Conservation (phyloP, 2,113 vertebrate genomes). For the Rhinolophus sinicus region DNA sequence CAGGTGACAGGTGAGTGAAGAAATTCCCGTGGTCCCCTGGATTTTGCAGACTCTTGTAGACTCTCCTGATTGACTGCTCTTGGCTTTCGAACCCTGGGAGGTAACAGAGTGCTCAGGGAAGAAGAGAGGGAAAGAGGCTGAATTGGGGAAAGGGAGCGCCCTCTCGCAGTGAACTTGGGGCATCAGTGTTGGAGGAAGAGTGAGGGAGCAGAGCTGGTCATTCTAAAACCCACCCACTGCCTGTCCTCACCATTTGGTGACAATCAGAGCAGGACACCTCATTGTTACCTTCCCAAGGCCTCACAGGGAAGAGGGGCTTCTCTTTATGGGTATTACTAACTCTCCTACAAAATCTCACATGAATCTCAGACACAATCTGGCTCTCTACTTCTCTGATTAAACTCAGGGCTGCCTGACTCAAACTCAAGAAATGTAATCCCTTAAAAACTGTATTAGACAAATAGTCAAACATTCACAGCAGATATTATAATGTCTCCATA, state of each 20-base stretch:
- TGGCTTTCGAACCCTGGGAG: neutral
- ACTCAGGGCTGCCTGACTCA: neutral
- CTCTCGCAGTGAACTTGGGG: neutral
- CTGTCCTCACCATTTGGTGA: too few relatives aligned
- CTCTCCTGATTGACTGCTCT: neutral
- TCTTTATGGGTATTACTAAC: neutral
- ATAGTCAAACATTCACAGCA: neutral
- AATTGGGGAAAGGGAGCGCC: neutral
- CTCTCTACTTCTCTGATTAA: neutral
- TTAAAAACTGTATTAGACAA: neutral
- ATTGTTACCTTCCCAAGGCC: neutral
- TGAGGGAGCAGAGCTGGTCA: too few relatives aligned
- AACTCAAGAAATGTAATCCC: neutral
- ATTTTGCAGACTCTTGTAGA: neutral
- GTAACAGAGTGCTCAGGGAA: neutral
- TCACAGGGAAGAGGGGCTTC: neutral
- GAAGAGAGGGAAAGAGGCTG: neutral
- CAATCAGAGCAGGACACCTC: fast-evolving
- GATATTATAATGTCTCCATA: neutral
- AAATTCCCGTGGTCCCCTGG: neutral
- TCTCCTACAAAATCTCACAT: neutral
- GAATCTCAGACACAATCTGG: neutral
- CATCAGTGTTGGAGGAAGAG: neutral
- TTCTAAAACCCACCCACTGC: neutral
- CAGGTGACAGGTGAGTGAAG: neutral